Evolutionary conservation across 2,888 invertebrate genomes (phyloP).

Genomic region (Patella caerulea): DNA sequence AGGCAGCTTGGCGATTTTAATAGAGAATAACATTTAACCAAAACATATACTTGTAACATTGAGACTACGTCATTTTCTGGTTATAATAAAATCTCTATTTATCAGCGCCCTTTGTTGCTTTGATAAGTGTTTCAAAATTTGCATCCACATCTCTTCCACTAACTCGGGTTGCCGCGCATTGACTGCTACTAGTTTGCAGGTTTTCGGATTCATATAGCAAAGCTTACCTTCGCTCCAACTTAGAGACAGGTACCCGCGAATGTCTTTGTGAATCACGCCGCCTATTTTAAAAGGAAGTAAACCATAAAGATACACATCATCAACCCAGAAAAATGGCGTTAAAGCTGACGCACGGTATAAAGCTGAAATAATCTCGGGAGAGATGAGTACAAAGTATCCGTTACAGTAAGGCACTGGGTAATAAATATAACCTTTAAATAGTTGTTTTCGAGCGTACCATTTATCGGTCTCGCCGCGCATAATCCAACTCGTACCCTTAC

Average conservation of each 20-base stretch:
- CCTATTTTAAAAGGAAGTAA: conserved; percentile 60
- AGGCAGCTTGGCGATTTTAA: no score
- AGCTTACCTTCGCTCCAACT: conserved; percentile 72
- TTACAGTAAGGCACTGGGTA: conserved; percentile 67
- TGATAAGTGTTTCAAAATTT: conserved; percentile 30
- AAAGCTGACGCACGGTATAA: conserved; percentile 56
- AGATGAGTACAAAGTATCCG: conserved; percentile 60
- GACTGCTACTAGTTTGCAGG: conserved; percentile 44
- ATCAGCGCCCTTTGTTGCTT: background rate
- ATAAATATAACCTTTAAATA: conserved; percentile 53
- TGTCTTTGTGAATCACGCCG: conserved; percentile 43
- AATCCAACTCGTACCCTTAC: conserved; percentile 51
- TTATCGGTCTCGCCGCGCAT: conserved; percentile 44
- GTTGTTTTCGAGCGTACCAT: conserved; percentile 52
- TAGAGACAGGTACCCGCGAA: conserved; percentile 91
- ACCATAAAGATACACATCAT: conserved; percentile 69
- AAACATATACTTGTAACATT: no score
- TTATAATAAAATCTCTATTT: background rate
- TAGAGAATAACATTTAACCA: no score
- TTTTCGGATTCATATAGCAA: conserved; percentile 42
- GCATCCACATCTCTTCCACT: conserved; percentile 51
- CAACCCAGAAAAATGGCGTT: conserved; percentile 70
- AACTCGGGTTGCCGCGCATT: conserved; percentile 42
- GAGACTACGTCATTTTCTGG: no score
- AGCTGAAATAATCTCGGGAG: conserved; percentile 56